Evolutionary conservation across 2,797 vertebrate genomes (phyloP).

Genomic region (Brachyalestes nurse): DNA sequence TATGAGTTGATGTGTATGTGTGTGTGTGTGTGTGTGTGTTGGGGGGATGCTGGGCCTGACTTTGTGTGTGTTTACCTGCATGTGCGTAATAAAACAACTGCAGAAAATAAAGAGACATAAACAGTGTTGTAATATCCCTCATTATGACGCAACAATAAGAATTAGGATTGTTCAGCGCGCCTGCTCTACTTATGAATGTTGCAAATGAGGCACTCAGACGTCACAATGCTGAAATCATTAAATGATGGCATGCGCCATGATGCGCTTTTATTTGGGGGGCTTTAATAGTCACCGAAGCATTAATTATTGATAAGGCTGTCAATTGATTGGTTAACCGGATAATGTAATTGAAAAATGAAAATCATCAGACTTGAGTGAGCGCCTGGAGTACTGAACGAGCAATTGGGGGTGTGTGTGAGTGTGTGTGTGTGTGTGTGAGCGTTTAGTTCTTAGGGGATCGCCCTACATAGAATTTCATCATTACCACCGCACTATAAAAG

Average conservation of each 20-base stretch:
- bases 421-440: constrained; percentile 34
- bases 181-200: constrained; percentile 46
- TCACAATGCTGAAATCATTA: constrained; percentile 60
- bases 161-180: neutral
- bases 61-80: neutral
- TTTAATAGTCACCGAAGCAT: constrained; percentile 81
- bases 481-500: constrained; percentile 83
- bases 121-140: no score
- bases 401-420: constrained; percentile 41
- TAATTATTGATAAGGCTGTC: constrained; percentile 84
- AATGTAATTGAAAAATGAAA: constrained; percentile 87
- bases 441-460: constrained; percentile 77
- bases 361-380: constrained; percentile 76
- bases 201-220: constrained; percentile 54
- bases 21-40: no score
- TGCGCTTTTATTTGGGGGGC: constrained; percentile 79
- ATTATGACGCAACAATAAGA: no score
- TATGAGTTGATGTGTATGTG: no score
- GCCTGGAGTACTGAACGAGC: constrained; percentile 66
- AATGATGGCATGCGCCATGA: constrained; percentile 74
- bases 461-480: constrained; percentile 81
- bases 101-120: neutral
- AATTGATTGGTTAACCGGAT: constrained; percentile 86
- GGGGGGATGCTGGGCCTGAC: no score
- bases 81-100: constrained; percentile 33